Evolutionary conservation across 1,140 invertebrate species (phyloP).

Genomic region (Drosophila mojavensis): DNA sequence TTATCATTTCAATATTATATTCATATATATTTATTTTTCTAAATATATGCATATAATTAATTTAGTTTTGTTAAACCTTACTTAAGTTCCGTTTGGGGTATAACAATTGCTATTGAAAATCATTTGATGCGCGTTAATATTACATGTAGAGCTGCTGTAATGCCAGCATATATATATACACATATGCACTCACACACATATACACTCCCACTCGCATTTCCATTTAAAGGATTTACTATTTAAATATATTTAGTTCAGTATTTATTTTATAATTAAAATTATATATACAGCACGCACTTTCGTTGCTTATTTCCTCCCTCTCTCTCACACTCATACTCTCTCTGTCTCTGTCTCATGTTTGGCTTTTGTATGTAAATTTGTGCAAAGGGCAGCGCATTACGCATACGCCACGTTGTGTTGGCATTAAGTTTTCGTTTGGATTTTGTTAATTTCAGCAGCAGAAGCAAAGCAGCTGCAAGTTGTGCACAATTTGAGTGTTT

Average conservation of each 20-base stretch:
- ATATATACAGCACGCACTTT: not conserved
- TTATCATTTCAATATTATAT: too few species aligned
- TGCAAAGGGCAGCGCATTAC: conserved; percentile 32
- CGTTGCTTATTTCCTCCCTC: not conserved
- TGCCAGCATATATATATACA: not conserved
- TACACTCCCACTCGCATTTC: too few species aligned
- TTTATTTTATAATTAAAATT: conserved; percentile 49
- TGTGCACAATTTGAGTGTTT: conserved; percentile 18
- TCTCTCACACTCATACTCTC: too few species aligned
- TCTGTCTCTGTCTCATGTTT: not conserved
- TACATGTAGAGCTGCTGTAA: conserved; percentile 14
- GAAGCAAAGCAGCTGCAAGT: conserved; percentile 45
- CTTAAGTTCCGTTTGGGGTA: not conserved
- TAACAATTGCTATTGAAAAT: conserved; percentile 17
- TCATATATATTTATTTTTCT: too few species aligned
- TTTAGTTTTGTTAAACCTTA: too few species aligned
- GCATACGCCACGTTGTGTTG: conserved; percentile 44
- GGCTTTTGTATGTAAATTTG: conserved; percentile 27
- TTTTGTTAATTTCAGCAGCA: conserved; percentile 66
- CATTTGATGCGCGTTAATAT: conserved; percentile 33
- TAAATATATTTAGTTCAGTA: conserved; percentile 42
- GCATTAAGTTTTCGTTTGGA: conserved; percentile 38
- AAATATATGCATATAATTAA: too few species aligned
- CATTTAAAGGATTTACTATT: conserved; percentile 40
- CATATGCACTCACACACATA: not conserved